phyloP scores from a whole-genome alignment of 2,888 invertebrate species.

The Apodemia zela region DNA sequence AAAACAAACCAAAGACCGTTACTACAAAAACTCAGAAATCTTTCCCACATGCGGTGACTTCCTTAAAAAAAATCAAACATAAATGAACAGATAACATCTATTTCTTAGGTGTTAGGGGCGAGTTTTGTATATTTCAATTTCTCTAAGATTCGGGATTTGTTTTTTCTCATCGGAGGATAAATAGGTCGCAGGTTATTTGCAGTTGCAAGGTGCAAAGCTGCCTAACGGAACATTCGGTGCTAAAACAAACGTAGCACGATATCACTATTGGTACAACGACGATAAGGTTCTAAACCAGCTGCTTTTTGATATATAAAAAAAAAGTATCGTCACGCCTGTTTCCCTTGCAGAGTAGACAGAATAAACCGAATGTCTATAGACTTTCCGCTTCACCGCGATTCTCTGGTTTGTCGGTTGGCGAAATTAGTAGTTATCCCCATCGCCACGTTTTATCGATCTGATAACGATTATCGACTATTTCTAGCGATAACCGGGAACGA shows the following conservation, averaged over 20 bases:
- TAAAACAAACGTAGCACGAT: slow-evolving; percentile 66
- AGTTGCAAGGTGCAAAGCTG: slow-evolving; percentile 70
- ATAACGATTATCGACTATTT: no score
- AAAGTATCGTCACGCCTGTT: no score
- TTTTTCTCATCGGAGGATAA: slow-evolving; percentile 64
- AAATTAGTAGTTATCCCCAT: no score
- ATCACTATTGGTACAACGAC: slow-evolving; percentile 50
- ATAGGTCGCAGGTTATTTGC: slow-evolving; percentile 78
- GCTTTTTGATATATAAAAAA: no score
- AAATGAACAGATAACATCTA: slow-evolving; percentile 25
- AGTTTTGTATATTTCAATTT: slow-evolving; percentile 24
- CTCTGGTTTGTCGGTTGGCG: no score
- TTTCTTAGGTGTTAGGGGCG: slow-evolving; percentile 17
- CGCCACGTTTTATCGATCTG: no score
- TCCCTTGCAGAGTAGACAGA: no score
- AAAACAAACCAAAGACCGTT: slow-evolving; percentile 54
- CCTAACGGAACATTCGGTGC: slow-evolving; percentile 65
- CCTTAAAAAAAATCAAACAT: slow-evolving; percentile 18
- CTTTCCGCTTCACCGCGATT: no score
- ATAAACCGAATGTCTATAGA: no score
- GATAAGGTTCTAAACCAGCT: slow-evolving; percentile 56
- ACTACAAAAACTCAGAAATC: slow-evolving; percentile 67
- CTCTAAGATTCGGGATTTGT: slow-evolving; percentile 35
- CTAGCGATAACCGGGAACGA: no score
- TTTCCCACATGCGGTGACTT: slow-evolving; percentile 60